Conservation (phyloP, 23 tunicate species). For the Ciona savignyi region DNA sequence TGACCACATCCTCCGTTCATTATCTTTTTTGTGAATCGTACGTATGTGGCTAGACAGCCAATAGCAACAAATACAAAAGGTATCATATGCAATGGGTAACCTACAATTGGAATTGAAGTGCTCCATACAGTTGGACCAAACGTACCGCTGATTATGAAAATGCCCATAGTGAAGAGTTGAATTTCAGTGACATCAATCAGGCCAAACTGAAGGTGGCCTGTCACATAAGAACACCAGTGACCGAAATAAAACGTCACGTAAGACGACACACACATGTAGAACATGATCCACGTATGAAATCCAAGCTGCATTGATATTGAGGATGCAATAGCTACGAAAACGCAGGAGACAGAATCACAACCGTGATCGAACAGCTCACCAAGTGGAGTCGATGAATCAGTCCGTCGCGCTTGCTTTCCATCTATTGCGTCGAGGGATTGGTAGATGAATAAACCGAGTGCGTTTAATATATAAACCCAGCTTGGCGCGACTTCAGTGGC, state of each 20-base stretch:
- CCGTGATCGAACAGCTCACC: slow-evolving; percentile 98
- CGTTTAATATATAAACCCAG: slow-evolving; percentile 76
- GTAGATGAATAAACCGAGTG: slow-evolving; percentile 73
- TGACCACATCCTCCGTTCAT: slow-evolving; percentile 85
- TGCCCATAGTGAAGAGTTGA: slow-evolving; percentile 55
- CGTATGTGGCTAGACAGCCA: slow-evolving; percentile 22
- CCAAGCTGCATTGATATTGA: slow-evolving; percentile 48
- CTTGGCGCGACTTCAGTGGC: slow-evolving; percentile 76
- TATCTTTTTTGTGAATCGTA: slow-evolving; percentile 28
- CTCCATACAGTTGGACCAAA: slow-evolving; percentile 76
- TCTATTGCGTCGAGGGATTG: slow-evolving; percentile 97
- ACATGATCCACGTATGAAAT: slow-evolving; percentile 47
- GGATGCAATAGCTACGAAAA: slow-evolving; percentile 53
- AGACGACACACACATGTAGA: slow-evolving; percentile 31
- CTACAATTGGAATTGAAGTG: slow-evolving; percentile 8
- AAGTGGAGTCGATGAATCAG: slow-evolving; percentile 83
- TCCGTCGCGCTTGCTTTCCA: slow-evolving; percentile 98
- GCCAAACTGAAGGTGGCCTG: slow-evolving; percentile 81
- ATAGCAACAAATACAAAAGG: slow-evolving; percentile 27
- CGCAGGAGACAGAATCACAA: slow-evolving; percentile 84
- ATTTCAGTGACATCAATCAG: slow-evolving; percentile 87
- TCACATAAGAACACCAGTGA: slow-evolving; percentile 86
- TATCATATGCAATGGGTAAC: slow-evolving; percentile 30
- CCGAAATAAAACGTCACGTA: slow-evolving; percentile 64
- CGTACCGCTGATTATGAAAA: slow-evolving; percentile 44